phyloP scores from a whole-genome alignment of 2,888 invertebrate genomes.

The Balanococcus diminutus region DNA sequence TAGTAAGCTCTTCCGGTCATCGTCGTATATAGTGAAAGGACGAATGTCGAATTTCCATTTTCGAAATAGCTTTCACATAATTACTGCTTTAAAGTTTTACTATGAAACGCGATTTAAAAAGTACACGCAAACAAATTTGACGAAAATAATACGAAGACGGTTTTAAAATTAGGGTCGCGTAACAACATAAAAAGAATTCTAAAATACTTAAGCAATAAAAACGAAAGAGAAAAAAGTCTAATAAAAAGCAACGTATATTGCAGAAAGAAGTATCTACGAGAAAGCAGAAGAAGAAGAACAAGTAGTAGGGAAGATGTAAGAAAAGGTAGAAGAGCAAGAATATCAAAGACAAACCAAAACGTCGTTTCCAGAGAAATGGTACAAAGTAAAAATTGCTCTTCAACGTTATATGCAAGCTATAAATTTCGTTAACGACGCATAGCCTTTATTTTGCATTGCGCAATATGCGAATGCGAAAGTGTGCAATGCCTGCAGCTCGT shows the following conservation, averaged over 20 bases:
- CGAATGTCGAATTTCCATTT: constrained; percentile 27
- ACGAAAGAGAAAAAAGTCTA: constrained; percentile 38
- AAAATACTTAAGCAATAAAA: constrained; percentile 43
- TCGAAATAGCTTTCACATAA: constrained; percentile 28
- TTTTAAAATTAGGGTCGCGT: constrained; percentile 41
- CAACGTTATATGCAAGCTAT: constrained; percentile 44
- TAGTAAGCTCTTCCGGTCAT: constrained; percentile 13
- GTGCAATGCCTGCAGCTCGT: constrained; percentile 40
- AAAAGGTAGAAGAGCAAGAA: constrained; percentile 34
- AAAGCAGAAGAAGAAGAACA: neutral
- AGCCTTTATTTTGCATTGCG: constrained; percentile 46
- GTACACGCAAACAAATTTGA: constrained; percentile 41
- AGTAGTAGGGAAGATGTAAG: neutral
- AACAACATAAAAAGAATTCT: constrained; percentile 43
- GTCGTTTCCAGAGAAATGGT: constrained; percentile 40
- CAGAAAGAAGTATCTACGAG: constrained; percentile 18
- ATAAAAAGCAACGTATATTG: constrained; percentile 29
- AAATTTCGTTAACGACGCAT: constrained; percentile 51
- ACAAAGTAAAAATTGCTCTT: constrained; percentile 50
- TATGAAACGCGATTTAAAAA: constrained; percentile 20
- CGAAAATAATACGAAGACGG: constrained; percentile 38
- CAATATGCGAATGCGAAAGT: constrained; percentile 31
- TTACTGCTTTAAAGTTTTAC: constrained; percentile 38
- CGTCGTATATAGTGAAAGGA: neutral
- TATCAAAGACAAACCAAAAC: constrained; percentile 39